Conservation (phyloP, 2,113 vertebrate species). For the Myocastor coypus region DNA sequence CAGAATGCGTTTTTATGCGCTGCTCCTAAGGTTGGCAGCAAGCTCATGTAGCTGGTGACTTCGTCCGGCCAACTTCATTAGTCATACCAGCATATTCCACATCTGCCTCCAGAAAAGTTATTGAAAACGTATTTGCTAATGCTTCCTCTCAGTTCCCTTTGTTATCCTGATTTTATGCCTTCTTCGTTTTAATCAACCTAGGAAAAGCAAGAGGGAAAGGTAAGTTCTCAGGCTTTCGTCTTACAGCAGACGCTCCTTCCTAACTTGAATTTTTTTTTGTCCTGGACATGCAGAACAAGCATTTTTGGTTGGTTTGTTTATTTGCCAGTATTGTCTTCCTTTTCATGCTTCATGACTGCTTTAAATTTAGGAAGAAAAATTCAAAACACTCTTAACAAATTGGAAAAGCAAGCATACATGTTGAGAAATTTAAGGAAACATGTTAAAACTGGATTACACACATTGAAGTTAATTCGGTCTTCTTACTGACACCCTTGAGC, state of each 20-base stretch:
- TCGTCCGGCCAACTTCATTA: not conserved
- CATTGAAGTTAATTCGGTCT: not conserved
- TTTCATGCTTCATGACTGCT: conserved; percentile 48
- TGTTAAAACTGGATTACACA: not conserved
- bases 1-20: not conserved
- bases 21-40: conserved; percentile 17
- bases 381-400: conserved; percentile 36
- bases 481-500: conserved; percentile 31
- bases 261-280: not conserved
- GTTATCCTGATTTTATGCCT: not conserved
- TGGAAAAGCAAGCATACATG: conserved; percentile 26
- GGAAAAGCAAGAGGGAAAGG: not conserved
- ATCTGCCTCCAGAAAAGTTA: conserved; percentile 1
- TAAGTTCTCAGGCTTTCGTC: not conserved
- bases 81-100: not conserved
- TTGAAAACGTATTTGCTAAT: conserved; percentile 33
- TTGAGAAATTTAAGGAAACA: conserved; percentile 47
- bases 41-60: not conserved
- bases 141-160: not conserved
- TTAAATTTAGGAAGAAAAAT: conserved; percentile 58
- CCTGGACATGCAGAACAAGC: not conserved
- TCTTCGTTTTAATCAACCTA: conserved; percentile 40
- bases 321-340: not conserved
- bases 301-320: not conserved
- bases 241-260: not conserved